phyloP scores from a whole-genome alignment of 1,140 invertebrate genomes.

The Thaumetopoea pityocampa region DNA sequence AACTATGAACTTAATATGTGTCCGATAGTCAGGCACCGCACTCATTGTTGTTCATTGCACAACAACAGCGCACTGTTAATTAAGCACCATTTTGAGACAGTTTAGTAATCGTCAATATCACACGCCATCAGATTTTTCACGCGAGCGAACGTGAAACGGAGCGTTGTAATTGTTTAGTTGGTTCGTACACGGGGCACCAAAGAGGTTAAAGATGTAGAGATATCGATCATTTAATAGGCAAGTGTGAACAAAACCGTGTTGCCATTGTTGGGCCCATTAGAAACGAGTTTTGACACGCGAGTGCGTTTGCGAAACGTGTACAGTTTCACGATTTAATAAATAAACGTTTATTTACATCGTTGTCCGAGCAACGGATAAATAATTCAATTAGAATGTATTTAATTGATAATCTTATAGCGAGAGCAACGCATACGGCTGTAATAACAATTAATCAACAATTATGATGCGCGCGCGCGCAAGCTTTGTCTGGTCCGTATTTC shows the following conservation, averaged over 20 bases:
- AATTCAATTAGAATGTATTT: constrained; percentile 57
- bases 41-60: constrained; percentile 1
- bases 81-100: not conserved
- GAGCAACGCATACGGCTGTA: constrained; percentile 26
- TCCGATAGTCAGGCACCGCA: not conserved
- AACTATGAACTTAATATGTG: constrained; percentile 5
- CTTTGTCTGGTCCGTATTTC: constrained; percentile 1
- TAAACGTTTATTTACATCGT: constrained; percentile 50
- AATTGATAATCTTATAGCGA: constrained; percentile 46
- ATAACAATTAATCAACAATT: constrained; percentile 48
- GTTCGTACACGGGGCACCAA: constrained; percentile 28
- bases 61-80: constrained; percentile 5
- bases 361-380: constrained; percentile 47
- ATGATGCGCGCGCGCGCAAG: constrained; percentile 29
- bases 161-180: constrained; percentile 22
- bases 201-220: constrained; percentile 57
- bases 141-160: constrained; percentile 6
- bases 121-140: constrained; percentile 16
- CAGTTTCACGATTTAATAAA: constrained; percentile 56
- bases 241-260: constrained; percentile 54
- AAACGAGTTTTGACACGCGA: constrained; percentile 65
- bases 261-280: constrained; percentile 52
- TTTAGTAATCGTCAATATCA: constrained; percentile 9
- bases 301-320: constrained; percentile 52
- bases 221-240: constrained; percentile 60